Evolutionary conservation across 2,113 vertebrate species (phyloP).

Genomic region (Myocastor coypus): DNA sequence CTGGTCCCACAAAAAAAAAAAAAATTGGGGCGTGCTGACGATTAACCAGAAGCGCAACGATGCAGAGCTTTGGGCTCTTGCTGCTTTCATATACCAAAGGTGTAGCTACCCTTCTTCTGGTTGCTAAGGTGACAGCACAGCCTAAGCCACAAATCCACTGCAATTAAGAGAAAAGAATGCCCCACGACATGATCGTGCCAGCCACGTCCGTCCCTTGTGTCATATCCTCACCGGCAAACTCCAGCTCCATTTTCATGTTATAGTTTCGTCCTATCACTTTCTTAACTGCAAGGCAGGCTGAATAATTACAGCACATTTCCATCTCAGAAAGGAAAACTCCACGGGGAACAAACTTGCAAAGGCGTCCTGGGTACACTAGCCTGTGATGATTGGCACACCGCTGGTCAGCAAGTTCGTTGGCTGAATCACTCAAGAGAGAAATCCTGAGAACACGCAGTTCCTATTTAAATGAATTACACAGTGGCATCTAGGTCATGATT

Average conservation of each 20-base stretch:
- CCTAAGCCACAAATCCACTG: neutral
- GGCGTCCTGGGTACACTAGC: neutral
- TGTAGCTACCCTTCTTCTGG: neutral
- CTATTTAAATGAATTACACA: neutral
- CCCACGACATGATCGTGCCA: neutral
- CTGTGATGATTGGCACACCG: neutral
- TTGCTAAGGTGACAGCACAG: neutral
- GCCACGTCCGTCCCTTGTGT: neutral
- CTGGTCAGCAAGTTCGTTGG: neutral
- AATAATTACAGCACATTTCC: neutral
- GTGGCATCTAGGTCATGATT: neutral
- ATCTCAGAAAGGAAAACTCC: neutral
- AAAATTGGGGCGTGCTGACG: neutral
- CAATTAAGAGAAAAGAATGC: neutral
- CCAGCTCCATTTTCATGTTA: neutral
- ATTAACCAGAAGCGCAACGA: neutral
- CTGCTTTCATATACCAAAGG: neutral
- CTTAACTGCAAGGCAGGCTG: neutral
- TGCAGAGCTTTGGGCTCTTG: neutral
- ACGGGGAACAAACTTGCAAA: neutral
- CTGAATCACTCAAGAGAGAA: neutral
- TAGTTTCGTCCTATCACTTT: neutral
- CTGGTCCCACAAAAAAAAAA: neutral
- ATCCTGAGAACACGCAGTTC: neutral
- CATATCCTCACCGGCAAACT: neutral